Conservation (phyloP, 2,113 vertebrate genomes). For the Eudyptes chrysolophus region DNA sequence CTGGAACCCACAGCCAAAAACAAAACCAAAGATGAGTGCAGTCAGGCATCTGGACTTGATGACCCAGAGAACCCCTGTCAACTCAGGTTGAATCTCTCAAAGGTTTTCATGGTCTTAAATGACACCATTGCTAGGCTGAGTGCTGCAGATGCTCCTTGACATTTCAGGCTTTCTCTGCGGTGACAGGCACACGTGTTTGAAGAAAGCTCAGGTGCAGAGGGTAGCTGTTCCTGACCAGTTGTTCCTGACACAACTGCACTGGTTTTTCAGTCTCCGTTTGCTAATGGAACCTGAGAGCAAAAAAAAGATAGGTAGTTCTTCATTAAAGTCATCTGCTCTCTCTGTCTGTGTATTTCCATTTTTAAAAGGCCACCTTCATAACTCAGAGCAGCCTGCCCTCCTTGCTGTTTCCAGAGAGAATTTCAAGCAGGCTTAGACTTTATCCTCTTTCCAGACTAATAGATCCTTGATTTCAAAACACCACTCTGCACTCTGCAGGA, state of each 20-base stretch:
- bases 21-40: not conserved
- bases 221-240: not conserved
- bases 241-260: not conserved
- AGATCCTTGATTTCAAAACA: constrained; percentile 54
- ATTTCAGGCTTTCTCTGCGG: not conserved
- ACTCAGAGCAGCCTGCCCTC: constrained; percentile 39
- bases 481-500: constrained; percentile 68
- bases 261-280: not conserved
- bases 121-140: not conserved
- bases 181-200: not conserved
- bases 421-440: constrained; percentile 43
- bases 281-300: constrained; percentile 21
- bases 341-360: constrained; percentile 64
- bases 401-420: constrained; percentile 16
- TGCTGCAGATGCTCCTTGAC: not conserved
- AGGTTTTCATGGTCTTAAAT: not conserved
- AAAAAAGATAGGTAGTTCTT: constrained; percentile 11
- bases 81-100: not conserved
- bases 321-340: constrained; percentile 45
- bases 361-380: constrained; percentile 70
- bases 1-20: not conserved
- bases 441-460: not conserved
- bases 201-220: not conserved
- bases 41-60: not conserved
- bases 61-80: not conserved